phyloP scores from a whole-genome alignment of 2,113 vertebrate genomes.

The Pycnonotus jocosus region DNA sequence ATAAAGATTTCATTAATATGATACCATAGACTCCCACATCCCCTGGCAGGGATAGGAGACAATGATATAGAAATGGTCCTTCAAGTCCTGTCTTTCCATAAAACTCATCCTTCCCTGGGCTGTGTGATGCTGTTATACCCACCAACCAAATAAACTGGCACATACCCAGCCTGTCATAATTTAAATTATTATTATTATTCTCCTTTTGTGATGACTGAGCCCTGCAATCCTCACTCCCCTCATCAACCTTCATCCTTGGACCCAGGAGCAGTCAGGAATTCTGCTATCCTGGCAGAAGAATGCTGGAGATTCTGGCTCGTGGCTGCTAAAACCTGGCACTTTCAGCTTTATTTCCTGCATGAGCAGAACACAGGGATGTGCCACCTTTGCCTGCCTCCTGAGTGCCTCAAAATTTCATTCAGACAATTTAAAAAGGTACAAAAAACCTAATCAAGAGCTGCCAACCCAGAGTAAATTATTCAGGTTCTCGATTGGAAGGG shows the following conservation, averaged over 20 bases:
- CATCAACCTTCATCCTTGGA: background rate
- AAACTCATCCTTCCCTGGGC: background rate
- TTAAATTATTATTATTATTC: background rate
- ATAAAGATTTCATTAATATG: background rate
- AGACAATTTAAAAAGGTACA: background rate
- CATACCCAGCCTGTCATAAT: background rate
- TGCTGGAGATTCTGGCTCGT: background rate
- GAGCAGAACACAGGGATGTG: background rate
- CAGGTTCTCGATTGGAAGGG: background rate
- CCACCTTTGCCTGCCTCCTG: background rate
- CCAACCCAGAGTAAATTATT: slow-evolving; percentile 32
- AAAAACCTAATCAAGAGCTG: slow-evolving; percentile 45
- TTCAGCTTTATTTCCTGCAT: background rate
- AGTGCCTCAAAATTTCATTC: slow-evolving; percentile 17
- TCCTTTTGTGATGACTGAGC: background rate
- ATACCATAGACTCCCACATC: background rate
- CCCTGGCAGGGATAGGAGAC: background rate
- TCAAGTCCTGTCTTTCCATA: background rate
- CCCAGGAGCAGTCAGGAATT: background rate
- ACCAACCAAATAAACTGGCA: background rate
- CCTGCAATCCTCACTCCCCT: background rate
- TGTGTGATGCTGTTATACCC: background rate
- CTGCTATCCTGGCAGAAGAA: background rate
- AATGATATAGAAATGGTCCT: background rate
- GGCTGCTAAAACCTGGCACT: background rate